phyloP scores from a whole-genome alignment of 1,140 invertebrate species.

The Plectus sambesii region DNA sequence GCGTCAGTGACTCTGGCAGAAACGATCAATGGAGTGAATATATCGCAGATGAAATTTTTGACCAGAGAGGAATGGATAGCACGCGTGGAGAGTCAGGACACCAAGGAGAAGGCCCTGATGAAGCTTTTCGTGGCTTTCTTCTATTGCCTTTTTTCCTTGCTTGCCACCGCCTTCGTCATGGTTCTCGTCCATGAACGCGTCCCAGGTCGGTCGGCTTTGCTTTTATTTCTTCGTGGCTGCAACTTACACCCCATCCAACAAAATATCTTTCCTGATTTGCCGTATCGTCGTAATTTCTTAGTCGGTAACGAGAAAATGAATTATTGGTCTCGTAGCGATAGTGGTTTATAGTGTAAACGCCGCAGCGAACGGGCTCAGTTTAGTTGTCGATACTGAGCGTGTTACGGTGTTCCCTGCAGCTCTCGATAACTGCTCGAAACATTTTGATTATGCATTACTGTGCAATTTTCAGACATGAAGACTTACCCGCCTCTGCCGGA shows the following conservation, averaged over 20 bases:
- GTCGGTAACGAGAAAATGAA: too few relatives aligned
- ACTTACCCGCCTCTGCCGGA: slow-evolving; percentile 98
- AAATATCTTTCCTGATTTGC: too few relatives aligned
- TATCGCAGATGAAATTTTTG: slow-evolving; percentile 6
- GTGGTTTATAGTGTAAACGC: too few relatives aligned
- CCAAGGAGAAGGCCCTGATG: slow-evolving; percentile 42
- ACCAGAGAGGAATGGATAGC: slow-evolving; percentile 29
- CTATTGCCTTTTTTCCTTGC: slow-evolving; percentile 85
- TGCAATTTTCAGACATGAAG: slow-evolving; percentile 63
- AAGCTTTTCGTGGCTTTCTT: slow-evolving; percentile 71
- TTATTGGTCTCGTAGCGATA: too few relatives aligned
- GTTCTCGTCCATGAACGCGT: slow-evolving; percentile 92
- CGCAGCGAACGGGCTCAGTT: too few relatives aligned
- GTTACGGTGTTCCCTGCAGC: too few relatives aligned
- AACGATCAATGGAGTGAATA: neutral
- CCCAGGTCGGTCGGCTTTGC: slow-evolving; percentile 82
- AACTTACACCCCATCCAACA: too few relatives aligned
- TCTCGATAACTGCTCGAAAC: too few relatives aligned
- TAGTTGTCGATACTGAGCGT: too few relatives aligned
- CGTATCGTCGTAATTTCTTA: too few relatives aligned
- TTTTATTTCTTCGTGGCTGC: slow-evolving; percentile 83
- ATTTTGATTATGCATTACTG: too few relatives aligned
- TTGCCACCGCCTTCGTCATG: slow-evolving; percentile 95
- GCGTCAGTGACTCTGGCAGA: neutral
- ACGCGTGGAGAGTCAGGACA: slow-evolving; percentile 35